These are phyloP conservation scores for Anolis sagrei DNA, from an alignment of 2,113 vertebrate genomes.

Conservation along the genomic window DNA sequence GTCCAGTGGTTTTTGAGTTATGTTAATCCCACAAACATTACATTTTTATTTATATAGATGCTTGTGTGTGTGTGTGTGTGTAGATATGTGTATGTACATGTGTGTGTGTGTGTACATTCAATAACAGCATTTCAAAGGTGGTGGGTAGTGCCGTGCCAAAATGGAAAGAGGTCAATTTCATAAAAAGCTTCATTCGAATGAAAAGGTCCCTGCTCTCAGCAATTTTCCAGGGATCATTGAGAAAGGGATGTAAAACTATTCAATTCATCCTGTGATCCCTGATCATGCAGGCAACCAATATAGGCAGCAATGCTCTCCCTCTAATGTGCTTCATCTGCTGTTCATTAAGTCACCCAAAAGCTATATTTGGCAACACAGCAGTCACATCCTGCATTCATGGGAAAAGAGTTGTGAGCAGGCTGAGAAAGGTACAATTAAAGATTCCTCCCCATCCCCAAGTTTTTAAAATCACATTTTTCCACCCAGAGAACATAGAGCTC, in stretches of 20 bases:
- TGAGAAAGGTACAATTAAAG: not conserved
- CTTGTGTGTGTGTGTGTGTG: too few species aligned
- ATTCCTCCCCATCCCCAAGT: not conserved
- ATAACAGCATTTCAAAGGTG: not conserved
- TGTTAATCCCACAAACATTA: too few species aligned
- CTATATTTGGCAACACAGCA: not conserved
- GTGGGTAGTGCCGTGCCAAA: not conserved
- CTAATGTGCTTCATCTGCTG: not conserved
- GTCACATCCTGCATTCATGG: not conserved
- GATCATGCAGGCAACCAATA: not conserved
- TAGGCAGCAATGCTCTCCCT: not conserved
- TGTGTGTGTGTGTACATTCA: too few species aligned
- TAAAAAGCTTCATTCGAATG: not conserved
- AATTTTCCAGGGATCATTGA: not conserved
- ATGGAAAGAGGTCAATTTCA: not conserved
- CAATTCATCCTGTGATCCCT: not conserved
- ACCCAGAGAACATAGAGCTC: not conserved
- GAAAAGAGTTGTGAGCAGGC: not conserved
- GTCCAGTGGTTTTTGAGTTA: too few species aligned
- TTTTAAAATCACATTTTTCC: not conserved
- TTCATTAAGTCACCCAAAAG: not conserved
- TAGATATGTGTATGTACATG: too few species aligned
- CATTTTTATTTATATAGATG: too few species aligned
- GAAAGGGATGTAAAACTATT: not conserved
- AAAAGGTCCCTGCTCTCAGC: not conserved